Evolutionary conservation across 2,888 invertebrate genomes (phyloP), one percentile per base, ranked within the genome.

Genomic region (Leptinotarsa haldemani): DNA sequence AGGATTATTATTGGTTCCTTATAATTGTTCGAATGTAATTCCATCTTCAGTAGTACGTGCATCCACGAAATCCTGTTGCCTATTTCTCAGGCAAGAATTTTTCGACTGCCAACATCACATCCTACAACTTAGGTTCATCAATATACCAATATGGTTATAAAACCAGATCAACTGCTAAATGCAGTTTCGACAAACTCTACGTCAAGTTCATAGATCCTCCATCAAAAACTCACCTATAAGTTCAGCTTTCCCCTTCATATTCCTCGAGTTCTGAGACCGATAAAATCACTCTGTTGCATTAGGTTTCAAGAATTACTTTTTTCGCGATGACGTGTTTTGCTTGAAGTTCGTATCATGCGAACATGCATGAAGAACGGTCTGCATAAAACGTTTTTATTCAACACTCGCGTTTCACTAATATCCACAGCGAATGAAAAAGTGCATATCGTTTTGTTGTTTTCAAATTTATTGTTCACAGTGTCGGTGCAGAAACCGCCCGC

Each of bases 331-430:
- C 61, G 61, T 61, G 61, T 40, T 30, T 30, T 16, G 61, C 13
- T 30, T 13, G n/a, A 2, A n/a, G 61, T 61, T 61, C 9, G 61
- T 16, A n/a, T 40, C 61, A 61, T 61, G 61, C 61, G n/a, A 61
- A 61, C 61, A 61, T 61, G 61, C 40, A 61, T 40, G 61, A 61
- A 61, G 9, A 30, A 61, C 40, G 40, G 30, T 61, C 16, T 13
- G 40, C 61, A 61, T 61, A 40, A 40, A 61, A 61, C 16, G 30
- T 30, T 61, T 61, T 61, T 61, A 61, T 61, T 61, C 61, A 61
- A 61, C 61, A 61, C 61, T 61, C 30, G 61, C 61, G 61, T 61
- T 61, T 61, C 30, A 61, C 61, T 40, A 40, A 61, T 61, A 61
- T 61, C 61, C 61, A 61, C 61, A 61, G 18, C 30, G 40, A n/a